Base-by-base conservation (phyloP, 2,888 invertebrate species). In the Sphaeridia pumilis region DNA sequence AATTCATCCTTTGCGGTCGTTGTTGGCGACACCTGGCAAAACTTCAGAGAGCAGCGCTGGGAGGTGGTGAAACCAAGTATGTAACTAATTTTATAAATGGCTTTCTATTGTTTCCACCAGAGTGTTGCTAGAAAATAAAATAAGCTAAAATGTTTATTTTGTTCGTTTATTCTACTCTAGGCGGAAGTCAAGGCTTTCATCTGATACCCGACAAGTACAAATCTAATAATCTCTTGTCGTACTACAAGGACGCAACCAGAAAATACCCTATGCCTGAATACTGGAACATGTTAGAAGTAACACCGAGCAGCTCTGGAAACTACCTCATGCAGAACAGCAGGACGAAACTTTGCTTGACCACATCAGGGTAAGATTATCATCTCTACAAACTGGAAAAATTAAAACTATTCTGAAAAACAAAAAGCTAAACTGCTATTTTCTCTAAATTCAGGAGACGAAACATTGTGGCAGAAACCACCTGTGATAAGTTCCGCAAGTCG, bases 21-120 rank as follows among this genome's bases (percentile, higher is more conserved):
- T 17, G 60, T 63, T 10, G 50, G 46, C 4, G 63, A 63, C 48
- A 59, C 54, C 21, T 63, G 60, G 60, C 61, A 58, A 27, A 60
- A 63, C 49, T 61, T 61, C 43, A 54, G 51, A 21, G 63, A 63
- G 28, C 63, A 63, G 46, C 56, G 58, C 24, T 63, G 63, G 63
- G 46, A 48, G 5, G 43, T 61, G 3, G 51, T 50, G 25, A 61
- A 61, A 49, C 49, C 54, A 28, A 58, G 61, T 60, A 34, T 27
- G 51, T 2, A 2, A 22, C n/a, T n/a, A n/a, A n/a, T n/a, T n/a
- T n/a, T n/a, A n/a, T n/a, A n/a, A n/a, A n/a, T n/a, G n/a, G 24
- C 31, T 47, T 14, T 12, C 36, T 22, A 21, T 7, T 44, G 4
- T 12, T 44, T 22, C 12, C 14, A 25, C 7, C 10, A 44, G 5